Percentiles rank a stretch among this genome's conserved stretches.
Evolutionary conservation across 2,888 invertebrate species (phyloP).

Genomic region (Lepidochrysops patricia): DNA sequence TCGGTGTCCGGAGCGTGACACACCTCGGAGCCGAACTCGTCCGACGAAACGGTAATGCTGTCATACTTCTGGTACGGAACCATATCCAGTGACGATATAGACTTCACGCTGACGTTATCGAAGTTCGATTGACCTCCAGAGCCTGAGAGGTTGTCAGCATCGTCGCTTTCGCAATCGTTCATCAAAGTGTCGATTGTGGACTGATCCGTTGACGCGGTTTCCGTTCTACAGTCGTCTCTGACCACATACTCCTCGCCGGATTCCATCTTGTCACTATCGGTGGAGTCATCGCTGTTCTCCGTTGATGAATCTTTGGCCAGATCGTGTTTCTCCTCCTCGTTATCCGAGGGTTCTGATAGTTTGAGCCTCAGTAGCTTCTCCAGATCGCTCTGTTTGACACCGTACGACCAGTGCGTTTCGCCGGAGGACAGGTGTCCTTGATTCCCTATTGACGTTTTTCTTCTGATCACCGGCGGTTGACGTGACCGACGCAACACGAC

Average conservation of each 20-base stretch:
- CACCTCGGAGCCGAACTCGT: slow-evolving; percentile 68
- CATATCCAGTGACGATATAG: slow-evolving; percentile 67
- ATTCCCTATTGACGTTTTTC: slow-evolving; percentile 50
- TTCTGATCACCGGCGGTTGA: slow-evolving; percentile 62
- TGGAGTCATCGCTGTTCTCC: slow-evolving; percentile 43
- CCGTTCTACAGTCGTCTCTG: slow-evolving; percentile 51
- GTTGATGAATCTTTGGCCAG: slow-evolving; percentile 27
- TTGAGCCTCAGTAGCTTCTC: slow-evolving; percentile 61
- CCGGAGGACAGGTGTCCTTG: slow-evolving; percentile 37
- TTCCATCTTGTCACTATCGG: slow-evolving; percentile 45
- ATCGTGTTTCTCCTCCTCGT: slow-evolving; percentile 47
- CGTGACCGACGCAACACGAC: slow-evolving; percentile 49
- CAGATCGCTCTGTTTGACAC: slow-evolving; percentile 62
- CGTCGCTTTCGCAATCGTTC: slow-evolving; percentile 59
- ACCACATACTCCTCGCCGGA: slow-evolving; percentile 49
- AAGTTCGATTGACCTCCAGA: slow-evolving; percentile 58
- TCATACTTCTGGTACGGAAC: slow-evolving; percentile 68
- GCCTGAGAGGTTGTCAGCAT: slow-evolving; percentile 50
- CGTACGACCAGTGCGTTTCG: slow-evolving; percentile 66
- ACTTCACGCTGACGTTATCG: slow-evolving; percentile 70
- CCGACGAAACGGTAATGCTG: slow-evolving; percentile 67
- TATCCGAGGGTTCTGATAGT: slow-evolving; percentile 55
- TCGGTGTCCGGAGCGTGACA: slow-evolving; percentile 65
- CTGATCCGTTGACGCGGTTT: slow-evolving; percentile 59
- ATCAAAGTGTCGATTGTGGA: slow-evolving; percentile 61